Evolutionary conservation across 2,797 vertebrate genomes (phyloP), one percentile per base, ranked within the genome.

Genomic region (Jordanella pulchra): DNA sequence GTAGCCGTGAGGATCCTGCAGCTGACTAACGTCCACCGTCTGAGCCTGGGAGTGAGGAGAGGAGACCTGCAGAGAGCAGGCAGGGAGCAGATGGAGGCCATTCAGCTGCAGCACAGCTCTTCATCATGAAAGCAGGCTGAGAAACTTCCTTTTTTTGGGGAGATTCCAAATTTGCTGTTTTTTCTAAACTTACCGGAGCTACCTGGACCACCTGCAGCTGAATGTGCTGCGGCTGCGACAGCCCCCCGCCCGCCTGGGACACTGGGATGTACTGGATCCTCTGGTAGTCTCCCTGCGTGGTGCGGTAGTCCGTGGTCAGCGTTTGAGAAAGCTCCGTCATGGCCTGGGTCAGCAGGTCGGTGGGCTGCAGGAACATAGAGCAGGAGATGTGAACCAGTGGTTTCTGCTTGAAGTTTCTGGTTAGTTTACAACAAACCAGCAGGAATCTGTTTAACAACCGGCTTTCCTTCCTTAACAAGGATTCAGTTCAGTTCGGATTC

Each of bases 241-340:
- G 90, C 60, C 91, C 90, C 12, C 94, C 94, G 0, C 96, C 92
- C 0, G 97, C 88, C 84, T 99, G 97, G 0, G 97, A 96, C 69
- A 99, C 95, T 0, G 97, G 97, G 86, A 99, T 99, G 88, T 99
- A 99, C 92, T 99, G 98, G 87, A 99, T 97, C 65, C 97, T 95
- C 91, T 97, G 97, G 88, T 96, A 98, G 81, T 99, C 97, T 1
- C 97, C 97, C 89, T 97, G 97, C 0, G 96, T 87, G 0, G 96
- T 95, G 51, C 98, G 94, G 87, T 97, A 99, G 89, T 99, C 98
- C 0, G 97, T 96, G 0, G 95, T 98, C 80, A 99, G 91, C 0
- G 97, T 98, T 89, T 99, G 98, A 23, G 98, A 99, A 47, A 99
- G 94, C 85, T 99, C 98, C 0, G 97, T 99, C 98, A 99, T 99